These are phyloP conservation scores for Callipepla californica DNA, from an alignment of 2,113 vertebrate species.

Conservation along the genomic window DNA sequence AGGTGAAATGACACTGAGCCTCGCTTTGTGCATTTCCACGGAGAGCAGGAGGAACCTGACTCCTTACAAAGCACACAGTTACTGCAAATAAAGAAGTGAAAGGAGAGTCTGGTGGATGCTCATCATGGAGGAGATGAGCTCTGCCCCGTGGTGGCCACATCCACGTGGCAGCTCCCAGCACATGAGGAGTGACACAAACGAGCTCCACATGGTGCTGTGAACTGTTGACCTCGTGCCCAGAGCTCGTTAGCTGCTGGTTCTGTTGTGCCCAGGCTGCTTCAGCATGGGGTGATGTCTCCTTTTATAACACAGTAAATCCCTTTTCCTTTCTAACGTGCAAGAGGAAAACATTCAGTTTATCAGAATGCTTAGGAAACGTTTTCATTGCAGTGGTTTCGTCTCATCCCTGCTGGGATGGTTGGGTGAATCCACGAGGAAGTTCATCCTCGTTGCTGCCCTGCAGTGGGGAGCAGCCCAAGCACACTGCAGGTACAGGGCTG, in stretches of 20 bases:
- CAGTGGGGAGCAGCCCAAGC: background rate
- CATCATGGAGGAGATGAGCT: background rate
- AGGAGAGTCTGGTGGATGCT: background rate
- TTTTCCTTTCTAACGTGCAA: accelerated
- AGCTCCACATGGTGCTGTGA: background rate
- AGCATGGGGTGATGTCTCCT: accelerated
- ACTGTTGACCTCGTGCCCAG: background rate
- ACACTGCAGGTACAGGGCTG: too few relatives aligned
- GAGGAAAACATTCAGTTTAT: accelerated
- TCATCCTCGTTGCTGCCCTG: accelerated
- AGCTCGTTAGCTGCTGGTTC: background rate
- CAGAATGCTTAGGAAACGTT: accelerated
- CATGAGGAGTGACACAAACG: background rate
- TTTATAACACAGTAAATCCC: background rate
- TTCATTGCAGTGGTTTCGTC: accelerated
- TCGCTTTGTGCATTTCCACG: background rate
- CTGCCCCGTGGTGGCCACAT: background rate
- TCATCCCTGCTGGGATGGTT: accelerated
- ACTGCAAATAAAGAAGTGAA: background rate
- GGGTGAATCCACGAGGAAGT: background rate
- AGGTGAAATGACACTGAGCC: background rate
- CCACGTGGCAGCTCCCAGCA: background rate
- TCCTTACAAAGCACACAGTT: background rate
- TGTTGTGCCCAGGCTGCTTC: background rate
- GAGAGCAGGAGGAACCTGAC: background rate